A percentile compares a stretch with the other conserved stretches of the same genome.
Conservation (phyloP, 1,140 invertebrate species). For the Zaprionus kolodkinae region DNA sequence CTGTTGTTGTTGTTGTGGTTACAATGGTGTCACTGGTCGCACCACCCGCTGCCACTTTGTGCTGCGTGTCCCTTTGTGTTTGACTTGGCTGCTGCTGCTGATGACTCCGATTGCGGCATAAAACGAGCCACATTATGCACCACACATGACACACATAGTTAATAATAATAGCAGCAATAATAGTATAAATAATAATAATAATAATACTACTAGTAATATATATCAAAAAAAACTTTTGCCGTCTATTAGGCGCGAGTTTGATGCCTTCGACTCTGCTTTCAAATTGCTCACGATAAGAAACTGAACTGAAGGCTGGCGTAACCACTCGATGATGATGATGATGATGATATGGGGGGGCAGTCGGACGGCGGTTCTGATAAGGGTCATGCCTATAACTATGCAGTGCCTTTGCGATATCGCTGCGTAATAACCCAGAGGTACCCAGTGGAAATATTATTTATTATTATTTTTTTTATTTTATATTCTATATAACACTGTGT, state of each 20-base stretch:
- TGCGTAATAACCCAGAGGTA: neutral
- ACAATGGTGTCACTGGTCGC: slow-evolving; percentile 42
- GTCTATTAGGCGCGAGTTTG: slow-evolving; percentile 54
- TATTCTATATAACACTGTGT: too few relatives aligned
- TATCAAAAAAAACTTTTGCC: slow-evolving; percentile 24
- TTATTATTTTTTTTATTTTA: too few relatives aligned
- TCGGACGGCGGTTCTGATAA: neutral
- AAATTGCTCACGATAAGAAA: slow-evolving; percentile 37
- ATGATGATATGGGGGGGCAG: too few relatives aligned
- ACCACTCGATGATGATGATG: neutral
- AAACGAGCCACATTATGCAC: slow-evolving; percentile 41
- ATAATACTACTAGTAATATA: neutral
- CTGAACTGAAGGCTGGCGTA: neutral
- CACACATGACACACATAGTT: slow-evolving; percentile 44
- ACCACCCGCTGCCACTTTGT: slow-evolving; percentile 59
- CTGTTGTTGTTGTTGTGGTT: slow-evolving; percentile 38
- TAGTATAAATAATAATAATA: slow-evolving; percentile 8
- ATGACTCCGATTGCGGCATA: slow-evolving; percentile 34
- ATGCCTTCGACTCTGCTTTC: slow-evolving; percentile 5
- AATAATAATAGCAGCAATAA: slow-evolving; percentile 17
- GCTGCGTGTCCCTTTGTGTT: slow-evolving; percentile 38
- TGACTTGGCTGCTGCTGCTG: slow-evolving; percentile 9
- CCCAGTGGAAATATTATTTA: too few relatives aligned
- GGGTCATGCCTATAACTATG: slow-evolving; percentile 61
- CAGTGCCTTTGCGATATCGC: neutral